Evolutionary conservation across 2,113 vertebrate genomes (phyloP), one percentile per base, ranked within the genome.

Genomic region (Rissa tridactyla): DNA sequence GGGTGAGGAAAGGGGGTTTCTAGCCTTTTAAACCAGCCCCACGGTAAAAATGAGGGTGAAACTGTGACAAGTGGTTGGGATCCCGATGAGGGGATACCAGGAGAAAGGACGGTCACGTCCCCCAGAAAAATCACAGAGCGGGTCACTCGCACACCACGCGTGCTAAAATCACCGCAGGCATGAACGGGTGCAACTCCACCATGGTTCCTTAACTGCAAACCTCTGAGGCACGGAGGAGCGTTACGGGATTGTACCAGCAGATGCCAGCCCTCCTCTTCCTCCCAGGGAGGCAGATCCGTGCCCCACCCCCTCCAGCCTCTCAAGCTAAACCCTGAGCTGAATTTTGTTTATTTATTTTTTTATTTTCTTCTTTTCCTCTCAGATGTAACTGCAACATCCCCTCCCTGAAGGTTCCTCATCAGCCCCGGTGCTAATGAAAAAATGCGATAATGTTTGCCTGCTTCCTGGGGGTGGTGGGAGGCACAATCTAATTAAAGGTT

Each of bases 401-500:
- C 73, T 52, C 64, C 78, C 78, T 4, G 13, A 82, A 92, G 60
- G 82, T 78, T 90, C 90, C 42, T 69, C 80, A 21, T 21, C 47
- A 58, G 54, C 64, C 94, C 69, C 40, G 5, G 60, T 11, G 65
- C 76, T 96, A 82, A 96, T 85, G 89, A 94, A 93, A 88, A 89
- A 79, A 94, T 54, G 77, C 14, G 83, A 79, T 88, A 58, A 88
- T 90, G 32, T 89, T 94, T 75, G 80, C 62, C 92, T 92, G 3
- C 70, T 91, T 92, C 88, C 80, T 47, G 72, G 42, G 58, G 85
- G 65, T 61, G 78, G 85, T 44, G 73, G 92, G 86, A 95, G 80
- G 90, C 77, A 51, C 73, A n/a, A 76, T 73, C 95, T 95, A 94
- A 97, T 96, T 87, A 96, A 88, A 97, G 87, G 65, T 92, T 89